Evolutionary conservation across 1,140 invertebrate genomes (phyloP).

Genomic region (Magallana ariakensis): DNA sequence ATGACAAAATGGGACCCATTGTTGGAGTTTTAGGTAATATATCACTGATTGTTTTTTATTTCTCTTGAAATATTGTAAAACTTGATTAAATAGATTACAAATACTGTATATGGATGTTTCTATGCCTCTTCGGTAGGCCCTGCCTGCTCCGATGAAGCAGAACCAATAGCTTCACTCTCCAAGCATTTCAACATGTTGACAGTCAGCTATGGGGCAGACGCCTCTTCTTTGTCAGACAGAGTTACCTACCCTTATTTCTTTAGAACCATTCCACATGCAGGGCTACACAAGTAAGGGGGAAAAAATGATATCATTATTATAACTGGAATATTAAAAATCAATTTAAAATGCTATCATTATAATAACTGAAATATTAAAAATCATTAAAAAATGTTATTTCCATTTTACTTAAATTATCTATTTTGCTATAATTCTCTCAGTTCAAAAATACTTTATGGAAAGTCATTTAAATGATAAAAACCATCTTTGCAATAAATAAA

Average conservation of each 20-base stretch:
- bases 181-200: conserved; percentile 88
- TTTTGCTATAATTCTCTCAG: no score
- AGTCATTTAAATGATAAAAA: no score
- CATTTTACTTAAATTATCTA: no score
- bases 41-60: not conserved
- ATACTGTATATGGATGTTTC: not conserved
- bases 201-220: conserved; percentile 91
- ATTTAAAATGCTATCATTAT: not conserved
- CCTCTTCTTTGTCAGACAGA: conserved; percentile 85
- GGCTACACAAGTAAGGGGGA: conserved; percentile 84
- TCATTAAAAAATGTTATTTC: no score
- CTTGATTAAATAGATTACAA: not conserved
- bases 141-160: conserved; percentile 91
- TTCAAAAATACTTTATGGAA: no score
- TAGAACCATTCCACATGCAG: conserved; percentile 90
- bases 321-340: no score
- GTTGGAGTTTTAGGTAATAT: conserved; percentile 86
- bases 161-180: conserved; percentile 89
- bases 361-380: no score
- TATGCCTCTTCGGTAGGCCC: conserved; percentile 82
- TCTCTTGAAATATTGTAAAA: not conserved
- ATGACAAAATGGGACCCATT: conserved; percentile 82
- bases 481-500: no score
- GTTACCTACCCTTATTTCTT: conserved; percentile 90
- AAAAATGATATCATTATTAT: not conserved